Conservation (phyloP, 2,113 vertebrate genomes). For the Urocynchramus pylzowi region DNA sequence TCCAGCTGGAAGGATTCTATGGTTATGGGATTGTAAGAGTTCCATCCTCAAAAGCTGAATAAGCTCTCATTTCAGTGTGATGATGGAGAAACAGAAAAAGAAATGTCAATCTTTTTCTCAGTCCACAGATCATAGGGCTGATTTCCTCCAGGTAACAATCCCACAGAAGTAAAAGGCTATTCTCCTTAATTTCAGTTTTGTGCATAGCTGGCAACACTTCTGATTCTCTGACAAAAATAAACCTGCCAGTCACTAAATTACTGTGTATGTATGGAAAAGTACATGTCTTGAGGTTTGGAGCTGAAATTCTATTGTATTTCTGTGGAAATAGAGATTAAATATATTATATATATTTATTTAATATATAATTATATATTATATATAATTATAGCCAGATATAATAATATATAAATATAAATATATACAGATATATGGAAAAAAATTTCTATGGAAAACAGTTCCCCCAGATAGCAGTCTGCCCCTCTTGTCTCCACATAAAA, state of each 20-base stretch:
- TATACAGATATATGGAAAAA: not conserved
- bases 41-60: not conserved
- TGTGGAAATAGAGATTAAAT: not conserved
- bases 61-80: not conserved
- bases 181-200: not conserved
- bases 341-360: not conserved
- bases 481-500: not conserved
- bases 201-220: not conserved
- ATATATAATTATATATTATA: not conserved
- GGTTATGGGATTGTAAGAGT: not conserved
- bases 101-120: not conserved
- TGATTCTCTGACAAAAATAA: not conserved
- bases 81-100: not conserved
- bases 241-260: not conserved
- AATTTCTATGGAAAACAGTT: not conserved
- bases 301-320: not conserved
- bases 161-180: not conserved
- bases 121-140: not conserved
- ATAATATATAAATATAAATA: no score
- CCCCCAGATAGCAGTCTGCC: not conserved
- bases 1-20: fast-evolving
- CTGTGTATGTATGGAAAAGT: not conserved
- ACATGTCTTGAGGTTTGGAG: fast-evolving
- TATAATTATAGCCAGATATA: no score
- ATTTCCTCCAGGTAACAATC: not conserved